These are phyloP conservation scores for Dryomyza anilis DNA, from an alignment of 2,888 invertebrate species.

Conservation along the genomic window DNA sequence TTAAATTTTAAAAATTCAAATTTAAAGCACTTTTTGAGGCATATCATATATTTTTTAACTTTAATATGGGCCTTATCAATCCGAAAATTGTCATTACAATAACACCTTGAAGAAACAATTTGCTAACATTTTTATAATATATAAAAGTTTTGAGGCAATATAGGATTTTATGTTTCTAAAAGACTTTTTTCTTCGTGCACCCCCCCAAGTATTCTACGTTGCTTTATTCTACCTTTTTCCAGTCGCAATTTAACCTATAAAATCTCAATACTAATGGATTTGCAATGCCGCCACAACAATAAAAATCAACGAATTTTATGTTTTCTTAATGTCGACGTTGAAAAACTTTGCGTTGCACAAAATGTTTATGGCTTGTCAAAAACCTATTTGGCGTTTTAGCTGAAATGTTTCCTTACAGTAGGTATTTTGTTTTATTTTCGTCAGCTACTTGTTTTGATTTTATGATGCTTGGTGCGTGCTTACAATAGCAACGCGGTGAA, in stretches of 20 bases:
- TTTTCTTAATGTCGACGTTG: background rate
- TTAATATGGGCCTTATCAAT: no score
- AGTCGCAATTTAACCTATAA: no score
- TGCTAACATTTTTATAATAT: no score
- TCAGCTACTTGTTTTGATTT: slow-evolving; percentile 50
- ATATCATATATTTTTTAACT: no score
- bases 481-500: slow-evolving; percentile 21
- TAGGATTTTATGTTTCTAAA: no score
- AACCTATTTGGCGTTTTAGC: slow-evolving; percentile 55
- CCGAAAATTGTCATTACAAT: no score
- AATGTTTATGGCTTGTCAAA: slow-evolving; percentile 55
- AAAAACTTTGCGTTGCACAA: background rate
- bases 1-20: no score
- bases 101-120: no score
- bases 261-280: slow-evolving; percentile 22
- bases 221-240: background rate
- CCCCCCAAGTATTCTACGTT: background rate
- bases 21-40: no score
- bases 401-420: slow-evolving; percentile 47
- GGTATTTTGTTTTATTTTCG: slow-evolving; percentile 40
- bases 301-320: slow-evolving; percentile 15
- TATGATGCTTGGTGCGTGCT: slow-evolving; percentile 37
- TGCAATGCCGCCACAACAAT: slow-evolving; percentile 15
- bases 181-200: background rate
- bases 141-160: no score